Evolutionary conservation across 2,797 vertebrate species (phyloP), one percentile per base, ranked within the genome.

Genomic region (Sciaenops ocellatus): DNA sequence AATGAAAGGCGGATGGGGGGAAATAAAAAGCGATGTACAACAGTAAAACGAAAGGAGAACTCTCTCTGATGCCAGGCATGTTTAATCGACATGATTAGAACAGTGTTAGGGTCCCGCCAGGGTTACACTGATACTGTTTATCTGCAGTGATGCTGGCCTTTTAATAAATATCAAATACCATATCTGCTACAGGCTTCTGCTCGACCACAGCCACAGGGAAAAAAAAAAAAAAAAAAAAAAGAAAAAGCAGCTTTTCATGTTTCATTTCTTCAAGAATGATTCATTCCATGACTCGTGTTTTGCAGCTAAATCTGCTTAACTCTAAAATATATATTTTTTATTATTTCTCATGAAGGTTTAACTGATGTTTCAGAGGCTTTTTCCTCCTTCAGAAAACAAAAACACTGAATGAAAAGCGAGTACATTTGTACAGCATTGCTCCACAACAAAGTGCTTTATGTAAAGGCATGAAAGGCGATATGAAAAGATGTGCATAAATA

Each of bases 51-150:
- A 88, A 90, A 84, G 71, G 59, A 83, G 76, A 66, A 73, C 70
- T 68, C 73, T 85, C 72, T 85, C 72, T 79, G 83, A 76, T 81
- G 85, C 75, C 73, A 62, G 85, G 72, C 76, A 54, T 84, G 90
- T 82, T 87, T 87, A 90, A 89, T 91, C 56, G 69, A 55, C 57
- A 70, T 72, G 76, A 85, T 90, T 80, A 90, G 76, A 81, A 69
- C 73, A 38, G 66, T 28, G 68, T 79, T n/a, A 63, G 66, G 60
- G 82, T 73, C 80, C 68, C 78, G 44, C 57, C 75, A 63, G 72
- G 70, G 79, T 55, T 57, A 78, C 63, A 51, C 38, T 52, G 62
- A 20, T 34, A 17, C 74, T 42, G 55, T 15, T 41, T 11, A 48
- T 50, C 22, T 3, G 65, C 26, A 38, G 16, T 8, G 0, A 22